These are phyloP conservation scores for Podarcis siculus DNA, from an alignment of 2,797 vertebrate genomes.

Conservation along the genomic window DNA sequence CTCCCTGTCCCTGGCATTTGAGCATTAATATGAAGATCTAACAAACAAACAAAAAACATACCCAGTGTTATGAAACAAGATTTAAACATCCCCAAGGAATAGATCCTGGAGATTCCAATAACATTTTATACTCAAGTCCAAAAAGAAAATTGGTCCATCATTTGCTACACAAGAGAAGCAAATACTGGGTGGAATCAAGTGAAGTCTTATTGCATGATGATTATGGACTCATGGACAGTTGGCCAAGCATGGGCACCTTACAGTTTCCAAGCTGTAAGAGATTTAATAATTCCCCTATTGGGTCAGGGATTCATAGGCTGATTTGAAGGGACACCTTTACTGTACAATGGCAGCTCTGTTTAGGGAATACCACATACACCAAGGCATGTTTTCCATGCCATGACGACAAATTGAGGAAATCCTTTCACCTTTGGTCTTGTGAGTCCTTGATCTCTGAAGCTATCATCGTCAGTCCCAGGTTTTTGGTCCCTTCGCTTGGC, in stretches of 20 bases:
- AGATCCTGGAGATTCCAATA: too few relatives aligned
- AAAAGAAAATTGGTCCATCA: not conserved
- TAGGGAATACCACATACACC: not conserved
- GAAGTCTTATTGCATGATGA: not conserved
- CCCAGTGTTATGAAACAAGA: not conserved
- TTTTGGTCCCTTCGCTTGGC: conserved; percentile 80
- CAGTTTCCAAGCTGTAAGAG: not conserved
- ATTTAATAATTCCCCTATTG: not conserved
- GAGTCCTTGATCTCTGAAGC: conserved; percentile 92
- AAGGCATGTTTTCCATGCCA: not conserved
- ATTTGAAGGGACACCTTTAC: not conserved
- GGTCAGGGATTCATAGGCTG: not conserved
- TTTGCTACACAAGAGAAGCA: not conserved
- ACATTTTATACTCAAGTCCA: not conserved
- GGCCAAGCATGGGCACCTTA: not conserved
- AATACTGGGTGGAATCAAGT: not conserved
- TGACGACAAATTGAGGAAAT: fast-evolving
- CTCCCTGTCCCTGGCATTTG: not conserved
- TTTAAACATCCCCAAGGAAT: not conserved
- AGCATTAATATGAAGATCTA: not conserved
- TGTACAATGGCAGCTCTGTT: not conserved
- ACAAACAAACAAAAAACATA: not conserved
- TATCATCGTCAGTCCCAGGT: conserved; percentile 76
- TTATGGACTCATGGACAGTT: not conserved
- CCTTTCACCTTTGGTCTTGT: conserved; percentile 92